Conservation (phyloP, 2,113 vertebrate genomes). For the Rhinolophus ferrumequinum region DNA sequence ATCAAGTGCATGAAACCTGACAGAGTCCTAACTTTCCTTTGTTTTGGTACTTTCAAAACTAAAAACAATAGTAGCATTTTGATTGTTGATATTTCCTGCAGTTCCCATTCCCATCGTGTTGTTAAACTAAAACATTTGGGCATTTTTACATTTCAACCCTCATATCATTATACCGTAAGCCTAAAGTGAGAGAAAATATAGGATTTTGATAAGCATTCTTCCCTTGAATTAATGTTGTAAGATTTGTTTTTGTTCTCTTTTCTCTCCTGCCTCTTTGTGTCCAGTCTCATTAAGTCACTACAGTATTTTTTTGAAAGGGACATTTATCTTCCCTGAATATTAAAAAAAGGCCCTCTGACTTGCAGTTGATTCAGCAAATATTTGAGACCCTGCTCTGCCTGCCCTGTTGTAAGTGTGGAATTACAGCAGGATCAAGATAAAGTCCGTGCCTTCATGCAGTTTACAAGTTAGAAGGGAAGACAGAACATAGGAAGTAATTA, state of each 20-base stretch:
- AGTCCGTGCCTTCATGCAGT: background rate
- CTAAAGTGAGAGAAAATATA: background rate
- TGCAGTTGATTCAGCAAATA: background rate
- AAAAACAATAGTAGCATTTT: background rate
- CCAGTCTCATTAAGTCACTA: background rate
- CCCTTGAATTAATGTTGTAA: background rate
- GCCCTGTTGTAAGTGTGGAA: background rate
- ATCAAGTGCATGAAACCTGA: background rate
- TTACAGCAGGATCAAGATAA: background rate
- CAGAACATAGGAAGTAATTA: background rate
- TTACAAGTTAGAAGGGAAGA: background rate
- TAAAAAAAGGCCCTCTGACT: slow-evolving; percentile 11
- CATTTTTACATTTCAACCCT: slow-evolving; percentile 34
- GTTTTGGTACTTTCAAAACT: background rate
- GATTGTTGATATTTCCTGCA: background rate
- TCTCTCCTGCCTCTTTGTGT: slow-evolving; percentile 24
- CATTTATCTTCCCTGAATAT: background rate
- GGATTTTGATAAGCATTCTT: background rate
- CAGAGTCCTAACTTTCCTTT: background rate
- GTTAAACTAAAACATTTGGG: background rate
- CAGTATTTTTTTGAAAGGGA: background rate
- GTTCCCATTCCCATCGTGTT: background rate
- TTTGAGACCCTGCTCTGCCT: background rate
- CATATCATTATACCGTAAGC: background rate
- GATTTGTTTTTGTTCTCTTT: background rate